A percentile compares a stretch with the other conserved stretches of the same genome.
Evolutionary conservation across 2,113 vertebrate species (phyloP).

Genomic region (Agapornis roseicollis): DNA sequence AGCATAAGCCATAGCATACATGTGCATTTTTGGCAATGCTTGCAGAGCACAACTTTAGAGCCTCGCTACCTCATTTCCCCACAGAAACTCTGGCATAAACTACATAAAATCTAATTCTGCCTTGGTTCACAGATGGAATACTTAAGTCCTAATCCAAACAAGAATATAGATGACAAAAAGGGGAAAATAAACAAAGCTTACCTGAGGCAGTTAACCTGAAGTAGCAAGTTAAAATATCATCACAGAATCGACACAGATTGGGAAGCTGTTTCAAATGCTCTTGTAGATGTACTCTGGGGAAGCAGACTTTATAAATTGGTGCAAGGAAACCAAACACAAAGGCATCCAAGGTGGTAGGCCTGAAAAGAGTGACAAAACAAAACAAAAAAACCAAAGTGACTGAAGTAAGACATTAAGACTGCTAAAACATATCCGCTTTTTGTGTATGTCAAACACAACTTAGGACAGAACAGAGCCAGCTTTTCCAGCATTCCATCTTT

Average conservation of each 20-base stretch:
- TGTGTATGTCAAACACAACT: not conserved
- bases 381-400: not conserved
- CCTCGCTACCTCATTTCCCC: not conserved
- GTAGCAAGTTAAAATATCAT: constrained; percentile 85
- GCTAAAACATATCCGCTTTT: not conserved
- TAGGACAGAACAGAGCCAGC: not conserved
- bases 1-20: not conserved
- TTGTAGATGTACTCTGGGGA: constrained; percentile 89
- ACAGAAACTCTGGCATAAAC: not conserved
- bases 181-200: constrained; percentile 58
- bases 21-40: not conserved
- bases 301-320: constrained; percentile 88
- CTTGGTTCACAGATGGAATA: not conserved
- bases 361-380: constrained; percentile 46
- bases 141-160: not conserved
- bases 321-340: constrained; percentile 95
- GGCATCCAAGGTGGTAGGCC: constrained; percentile 94
- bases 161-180: not conserved
- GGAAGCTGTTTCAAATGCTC: constrained; percentile 91
- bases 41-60: not conserved
- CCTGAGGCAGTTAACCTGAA: constrained; percentile 81
- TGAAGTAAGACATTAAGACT: not conserved
- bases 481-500: not conserved
- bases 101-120: not conserved
- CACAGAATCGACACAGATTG: constrained; percentile 91